Base-by-base conservation (phyloP, 2,888 invertebrate genomes). In the Hypena proboscidalis region DNA sequence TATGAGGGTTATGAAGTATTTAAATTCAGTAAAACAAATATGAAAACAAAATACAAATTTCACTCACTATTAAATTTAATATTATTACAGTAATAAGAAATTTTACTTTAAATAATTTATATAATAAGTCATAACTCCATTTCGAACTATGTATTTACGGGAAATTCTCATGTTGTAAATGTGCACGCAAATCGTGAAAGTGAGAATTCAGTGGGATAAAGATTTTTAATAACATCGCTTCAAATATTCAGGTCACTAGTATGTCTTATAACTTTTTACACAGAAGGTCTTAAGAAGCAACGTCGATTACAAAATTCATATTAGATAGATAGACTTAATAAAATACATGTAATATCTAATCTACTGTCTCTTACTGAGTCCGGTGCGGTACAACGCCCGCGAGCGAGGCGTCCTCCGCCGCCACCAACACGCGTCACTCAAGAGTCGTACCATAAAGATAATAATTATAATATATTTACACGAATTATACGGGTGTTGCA, bases 41-140 rank as follows among this genome's bases (percentile, higher is more conserved):
- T 87, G 87, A 86, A 90, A 90, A 90, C 83, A 85, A 89, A 86
- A 86, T 86, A 89, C 88, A 88, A 87, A 85, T 86, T 89, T 87
- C 90, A 90, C 90, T 90, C 90, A 83, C 89, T 90, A 90, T 88
- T 88, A 86, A 89, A 85, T 90, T 90, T 87, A 90, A 85, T 88
- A 85, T 84, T 89, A 89, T 85, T 84, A 88, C 85, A 86, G 87
- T 85, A 86, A 85, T 88, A 86, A 85, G 83, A 87, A 85, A 74
- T 74, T 75, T 85, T 82, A 81, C 75, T 83, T 87, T 83, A 84
- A 88, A 90, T 86, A 88, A 89, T 87, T 90, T 88, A 83, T 83
- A 61, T 83, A 60, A 80, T 85, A 86, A 80, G 84, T 88, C 85
- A 86, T 81, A 77, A 89, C 83, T 86, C 83, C 82, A 83, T 84